Evolutionary conservation across 2,888 invertebrate genomes (phyloP), one percentile per base, ranked within the genome.

Genomic region (Camponotus fellah): DNA sequence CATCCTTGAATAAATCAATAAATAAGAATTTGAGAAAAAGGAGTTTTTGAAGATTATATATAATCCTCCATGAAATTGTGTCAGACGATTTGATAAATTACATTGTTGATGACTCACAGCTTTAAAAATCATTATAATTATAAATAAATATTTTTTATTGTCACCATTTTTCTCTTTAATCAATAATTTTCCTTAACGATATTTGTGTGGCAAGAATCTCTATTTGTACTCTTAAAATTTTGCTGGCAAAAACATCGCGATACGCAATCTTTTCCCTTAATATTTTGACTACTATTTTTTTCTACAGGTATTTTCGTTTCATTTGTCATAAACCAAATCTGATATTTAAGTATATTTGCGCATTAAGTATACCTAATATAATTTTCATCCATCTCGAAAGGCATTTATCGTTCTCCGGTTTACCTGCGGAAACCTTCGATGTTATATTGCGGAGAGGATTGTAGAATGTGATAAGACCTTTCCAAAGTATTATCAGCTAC

Each of bases 401-500:
- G 32, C 17, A 46, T 62, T 14, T 8, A 66, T 40, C 26, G 14
- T 56, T 53, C 37, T 56, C 66, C 10, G 46, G 12, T 83, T 62
- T 74, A 79, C 49, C 43, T 76, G 32, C 62, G n/a, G 46, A 64
- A 56, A 75, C 40, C 76, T 66, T 65, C 68, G 60, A 58, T 60
- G 72, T 68, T 53, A 56, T 64, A 49, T 62, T 37, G 32, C 53
- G 62, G 40, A 53, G 69, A 65, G 76, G 64, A 46, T 75, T 21
- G 37, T n/a, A 46, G 34, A n/a, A 60, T 9, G 81, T 43, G 66
- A 53, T 87, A 90, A 88, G 87, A 87, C 87, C 87, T 86, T 88
- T 86, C 82, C 69, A 60, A 86, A 91, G 85, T 84, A 72, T 82
- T 82, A 81, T 71, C 83, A 82, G 69, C 82, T 69, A 65, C 49